Conservation (phyloP, 1,140 invertebrate species). For the Probaryconus sp. region DNA sequence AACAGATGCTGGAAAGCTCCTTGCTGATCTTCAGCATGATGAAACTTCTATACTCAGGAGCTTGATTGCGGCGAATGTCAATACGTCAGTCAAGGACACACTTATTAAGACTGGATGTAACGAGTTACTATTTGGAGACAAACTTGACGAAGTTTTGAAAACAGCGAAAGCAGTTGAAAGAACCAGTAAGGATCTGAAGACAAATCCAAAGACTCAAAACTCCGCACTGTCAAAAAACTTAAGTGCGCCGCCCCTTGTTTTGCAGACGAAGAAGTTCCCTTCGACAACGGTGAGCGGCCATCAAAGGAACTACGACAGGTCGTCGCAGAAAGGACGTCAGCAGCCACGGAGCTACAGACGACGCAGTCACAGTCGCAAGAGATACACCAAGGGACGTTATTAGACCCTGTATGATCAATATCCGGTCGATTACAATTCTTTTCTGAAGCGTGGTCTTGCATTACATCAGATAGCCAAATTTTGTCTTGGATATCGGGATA, state of each 20-base stretch:
- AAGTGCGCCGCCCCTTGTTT: constrained; percentile 26
- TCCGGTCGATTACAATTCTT: constrained; percentile 23
- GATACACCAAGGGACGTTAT: constrained; percentile 1
- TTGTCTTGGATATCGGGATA: constrained; percentile 36
- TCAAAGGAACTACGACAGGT: neutral
- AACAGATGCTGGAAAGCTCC: constrained; percentile 24
- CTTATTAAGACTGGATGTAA: constrained; percentile 3
- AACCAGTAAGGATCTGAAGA: neutral
- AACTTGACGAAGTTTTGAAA: constrained; percentile 26
- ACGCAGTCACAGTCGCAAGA: neutral
- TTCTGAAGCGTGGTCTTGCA: constrained; percentile 2
- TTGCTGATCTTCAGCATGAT: constrained; percentile 55
- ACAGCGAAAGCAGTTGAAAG: constrained; percentile 36
- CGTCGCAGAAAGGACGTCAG: neutral
- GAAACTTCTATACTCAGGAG: constrained; percentile 30
- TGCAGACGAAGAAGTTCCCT: constrained; percentile 14
- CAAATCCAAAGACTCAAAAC: too few species aligned
- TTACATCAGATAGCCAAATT: constrained; percentile 13
- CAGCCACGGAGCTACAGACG: neutral
- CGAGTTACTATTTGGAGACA: constrained; percentile 19
- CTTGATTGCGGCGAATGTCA: constrained; percentile 34
- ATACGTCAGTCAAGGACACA: constrained; percentile 11
- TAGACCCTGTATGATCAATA: constrained; percentile 21
- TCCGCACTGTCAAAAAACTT: constrained; percentile 58
- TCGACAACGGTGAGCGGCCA: constrained; percentile 13